Percentiles rank a stretch among this genome's conserved stretches.
phyloP scores from a whole-genome alignment of 2,888 invertebrate genomes.

The Drosophila yooni region DNA sequence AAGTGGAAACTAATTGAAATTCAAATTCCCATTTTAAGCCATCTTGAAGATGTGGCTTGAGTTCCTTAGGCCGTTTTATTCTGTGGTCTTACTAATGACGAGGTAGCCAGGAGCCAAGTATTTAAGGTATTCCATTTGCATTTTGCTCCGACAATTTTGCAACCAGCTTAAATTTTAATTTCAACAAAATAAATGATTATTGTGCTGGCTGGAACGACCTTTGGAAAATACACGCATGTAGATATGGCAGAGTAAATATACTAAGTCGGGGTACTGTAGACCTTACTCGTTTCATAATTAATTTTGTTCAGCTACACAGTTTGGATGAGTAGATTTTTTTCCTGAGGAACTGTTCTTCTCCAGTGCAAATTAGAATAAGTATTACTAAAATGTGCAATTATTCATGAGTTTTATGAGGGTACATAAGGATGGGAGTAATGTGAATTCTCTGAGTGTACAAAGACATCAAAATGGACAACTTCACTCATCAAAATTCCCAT shows the following conservation, averaged over 20 bases:
- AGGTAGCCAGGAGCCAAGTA: not conserved
- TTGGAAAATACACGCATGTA: not conserved
- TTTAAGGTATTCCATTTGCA: slow-evolving; percentile 44
- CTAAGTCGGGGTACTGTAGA: not conserved
- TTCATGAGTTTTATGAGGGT: not conserved
- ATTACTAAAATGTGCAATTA: not conserved
- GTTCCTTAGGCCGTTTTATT: slow-evolving; percentile 13
- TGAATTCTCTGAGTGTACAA: not conserved
- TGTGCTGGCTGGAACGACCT: not conserved
- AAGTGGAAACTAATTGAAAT: slow-evolving; percentile 70
- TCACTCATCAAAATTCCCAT: not conserved
- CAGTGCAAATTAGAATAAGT: not conserved
- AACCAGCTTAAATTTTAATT: slow-evolving; percentile 18
- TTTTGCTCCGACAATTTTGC: slow-evolving; percentile 12
- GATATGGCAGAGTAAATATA: not conserved
- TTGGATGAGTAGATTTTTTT: not conserved
- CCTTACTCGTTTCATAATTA: not conserved
- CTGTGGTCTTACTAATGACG: slow-evolving; percentile 18
- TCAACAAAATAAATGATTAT: slow-evolving; percentile 5
- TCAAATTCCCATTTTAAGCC: slow-evolving; percentile 62
- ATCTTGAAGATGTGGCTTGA: slow-evolving; percentile 27
- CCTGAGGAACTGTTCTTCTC: not conserved
- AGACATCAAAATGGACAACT: not conserved
- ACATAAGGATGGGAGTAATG: not conserved
- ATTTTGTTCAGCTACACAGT: not conserved